These are phyloP conservation scores for Himalopsyche tibetana DNA, from an alignment of 2,888 invertebrate genomes.

Conservation along the genomic window DNA sequence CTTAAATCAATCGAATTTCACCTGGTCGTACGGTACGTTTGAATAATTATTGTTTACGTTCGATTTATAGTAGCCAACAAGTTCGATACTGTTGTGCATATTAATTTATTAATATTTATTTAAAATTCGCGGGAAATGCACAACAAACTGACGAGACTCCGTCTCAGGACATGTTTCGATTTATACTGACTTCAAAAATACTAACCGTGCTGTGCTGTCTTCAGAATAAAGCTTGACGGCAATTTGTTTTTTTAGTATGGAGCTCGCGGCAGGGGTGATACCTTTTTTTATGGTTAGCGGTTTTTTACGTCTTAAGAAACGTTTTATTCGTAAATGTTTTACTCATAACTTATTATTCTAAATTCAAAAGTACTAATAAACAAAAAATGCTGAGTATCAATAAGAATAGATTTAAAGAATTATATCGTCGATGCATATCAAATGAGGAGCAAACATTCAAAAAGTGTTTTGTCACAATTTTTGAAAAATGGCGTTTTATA, in stretches of 20 bases:
- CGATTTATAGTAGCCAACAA: slow-evolving; percentile 37
- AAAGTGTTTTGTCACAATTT: too few species aligned
- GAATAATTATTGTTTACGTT: slow-evolving; percentile 47
- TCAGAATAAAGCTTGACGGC: not conserved
- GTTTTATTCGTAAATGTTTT: too few species aligned
- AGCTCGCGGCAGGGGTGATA: not conserved
- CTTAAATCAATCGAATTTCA: slow-evolving; percentile 17
- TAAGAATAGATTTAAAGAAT: too few species aligned
- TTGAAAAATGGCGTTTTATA: too few species aligned
- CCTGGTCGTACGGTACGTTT: slow-evolving; percentile 1
- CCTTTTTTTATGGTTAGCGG: not conserved
- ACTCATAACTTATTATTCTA: too few species aligned
- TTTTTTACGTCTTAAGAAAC: too few species aligned
- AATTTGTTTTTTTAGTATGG: not conserved
- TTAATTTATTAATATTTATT: slow-evolving; percentile 14
- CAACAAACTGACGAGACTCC: slow-evolving; percentile 10
- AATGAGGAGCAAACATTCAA: too few species aligned
- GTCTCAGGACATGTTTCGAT: not conserved
- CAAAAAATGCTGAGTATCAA: too few species aligned
- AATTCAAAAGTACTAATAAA: too few species aligned
- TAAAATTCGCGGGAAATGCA: slow-evolving; percentile 24
- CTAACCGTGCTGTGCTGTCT: too few species aligned
- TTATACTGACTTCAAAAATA: not conserved
- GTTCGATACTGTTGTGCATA: slow-evolving; percentile 44
- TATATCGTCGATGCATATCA: too few species aligned